Evolutionary conservation across 1,140 invertebrate genomes (phyloP), one percentile per base, ranked within the genome.

Genomic region (Euschistus heros): DNA sequence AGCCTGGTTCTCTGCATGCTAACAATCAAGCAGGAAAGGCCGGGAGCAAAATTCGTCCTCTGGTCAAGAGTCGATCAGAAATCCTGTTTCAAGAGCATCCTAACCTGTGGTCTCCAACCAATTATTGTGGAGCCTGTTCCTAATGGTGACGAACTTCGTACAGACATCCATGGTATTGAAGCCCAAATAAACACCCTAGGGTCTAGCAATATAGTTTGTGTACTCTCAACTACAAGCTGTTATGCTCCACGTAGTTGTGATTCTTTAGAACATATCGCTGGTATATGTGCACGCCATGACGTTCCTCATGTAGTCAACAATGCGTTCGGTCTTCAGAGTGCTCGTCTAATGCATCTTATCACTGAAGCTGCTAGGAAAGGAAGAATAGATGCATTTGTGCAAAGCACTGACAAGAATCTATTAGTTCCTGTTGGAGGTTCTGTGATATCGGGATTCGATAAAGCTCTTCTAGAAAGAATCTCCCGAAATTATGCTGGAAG

Each of bases 1-100:
- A 85, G 84, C 67, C 71, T 94, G 66, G 81, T 84, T 0, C 74
- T 93, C 24, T 89, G 87, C 72, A 81, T 94, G 75, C 73, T 88
- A 62, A 84, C 86, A 1, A 75, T 92, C 24, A 81, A 82, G 67
- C 80, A 83, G 67, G 74, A 78, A 50, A 78, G 86, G 70, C 86
- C 87, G 13, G 71, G 77, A 24, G 87, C 87, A 4, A 87, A 85
- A 70, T 91, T 87, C 74, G 88, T 94, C 0, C 72, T 94, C 4
- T 94, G 90, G 90, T 84, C 88, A 17, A 79, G 91, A 68, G 90
- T 93, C 67, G 91, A 94, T 78, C 91, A 94, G 75, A 94, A 94
- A 72, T 89, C 89, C 8, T 92, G 90, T 71, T 90, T 94, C 68
- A 94, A 94, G 75, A 85, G 85, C 44, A 92, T 94, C 65, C 77